phyloP scores from a whole-genome alignment of 2,888 invertebrate genomes.

The Cephus spinipes region DNA sequence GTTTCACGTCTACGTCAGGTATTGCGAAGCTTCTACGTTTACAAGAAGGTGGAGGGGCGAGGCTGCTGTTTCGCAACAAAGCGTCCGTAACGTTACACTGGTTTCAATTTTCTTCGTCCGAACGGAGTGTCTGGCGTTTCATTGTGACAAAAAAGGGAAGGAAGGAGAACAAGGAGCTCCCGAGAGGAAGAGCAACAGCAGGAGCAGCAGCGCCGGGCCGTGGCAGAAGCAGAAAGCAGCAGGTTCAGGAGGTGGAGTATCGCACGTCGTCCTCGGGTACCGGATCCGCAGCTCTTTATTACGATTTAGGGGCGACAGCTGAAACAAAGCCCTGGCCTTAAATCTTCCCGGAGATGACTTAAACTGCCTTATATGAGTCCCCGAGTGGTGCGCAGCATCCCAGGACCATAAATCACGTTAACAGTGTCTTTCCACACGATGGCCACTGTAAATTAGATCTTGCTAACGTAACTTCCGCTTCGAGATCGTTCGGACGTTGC shows the following conservation, averaged over 20 bases:
- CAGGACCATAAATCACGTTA: slow-evolving; percentile 9
- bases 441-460: background rate
- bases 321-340: slow-evolving; percentile 34
- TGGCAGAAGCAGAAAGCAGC: background rate
- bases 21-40: background rate
- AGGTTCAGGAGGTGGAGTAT: background rate
- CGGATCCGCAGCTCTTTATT: slow-evolving; percentile 20
- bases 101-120: slow-evolving; percentile 35
- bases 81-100: slow-evolving; percentile 31
- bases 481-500: background rate
- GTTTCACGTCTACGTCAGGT: background rate
- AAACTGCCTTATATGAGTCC: slow-evolving; percentile 22
- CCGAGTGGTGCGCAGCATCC: slow-evolving; percentile 1
- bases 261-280: slow-evolving; percentile 8
- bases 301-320: slow-evolving; percentile 38
- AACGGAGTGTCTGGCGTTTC: slow-evolving; percentile 3
- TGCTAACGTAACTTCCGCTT: background rate
- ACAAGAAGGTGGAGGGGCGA: background rate
- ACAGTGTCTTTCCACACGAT: background rate
- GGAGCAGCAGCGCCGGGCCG: background rate
- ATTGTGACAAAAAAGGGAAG: slow-evolving; percentile 4
- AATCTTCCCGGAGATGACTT: slow-evolving; percentile 34
- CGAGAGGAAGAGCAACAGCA: background rate
- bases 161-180: background rate
- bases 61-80: slow-evolving; percentile 16